Evolutionary conservation across 2,888 invertebrate genomes (phyloP), one percentile per base, ranked within the genome.

Genomic region (Gryllus longicercus): DNA sequence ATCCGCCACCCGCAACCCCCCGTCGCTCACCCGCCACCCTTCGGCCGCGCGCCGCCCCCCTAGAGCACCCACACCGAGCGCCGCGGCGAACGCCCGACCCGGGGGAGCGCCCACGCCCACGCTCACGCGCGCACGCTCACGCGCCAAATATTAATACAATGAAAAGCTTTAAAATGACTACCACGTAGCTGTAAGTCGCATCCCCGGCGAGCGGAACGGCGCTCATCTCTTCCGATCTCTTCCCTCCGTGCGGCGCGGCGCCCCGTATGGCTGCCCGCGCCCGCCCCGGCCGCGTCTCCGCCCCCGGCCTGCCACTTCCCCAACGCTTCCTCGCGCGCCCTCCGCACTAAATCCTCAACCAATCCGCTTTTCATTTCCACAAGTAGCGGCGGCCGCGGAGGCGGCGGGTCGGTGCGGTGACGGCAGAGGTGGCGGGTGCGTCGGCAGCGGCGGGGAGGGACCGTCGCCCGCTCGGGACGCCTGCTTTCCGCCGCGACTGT

Each of bases 281-380:
- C 49, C 50, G 14, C 51, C n/a, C 50, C 51, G 23, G 21, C 14
- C 25, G 4, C 79, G 50, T 18, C 63, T 51, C 77, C 79, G 50
- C 78, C 75, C 78, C 25, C 76, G 63, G 63, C 63, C 63, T 25
- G 25, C 25, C 25, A 25, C 25, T 25, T 63, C 63, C 18, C 63
- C 1, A 63, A 2, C 63, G 63, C 63, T 63, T 63, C 23, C 74
- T 14, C 79, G 23, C 74, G 75, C 74, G 49, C 75, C 63, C 50
- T 76, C 75, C 38, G 49, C 18, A 79, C 81, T 77, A 81, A 81
- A 79, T 81, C 81, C 79, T 75, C 75, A 74, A 74, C 79, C 81
- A 81, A 81, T 81, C 79, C 81, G 74, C 79, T 79, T 81, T 81
- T 81, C 81, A 81, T 81, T 81, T 79, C 79, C 79, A 76, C 79